Evolutionary conservation across 2,113 vertebrate species (phyloP).

Genomic region (Castor canadensis): DNA sequence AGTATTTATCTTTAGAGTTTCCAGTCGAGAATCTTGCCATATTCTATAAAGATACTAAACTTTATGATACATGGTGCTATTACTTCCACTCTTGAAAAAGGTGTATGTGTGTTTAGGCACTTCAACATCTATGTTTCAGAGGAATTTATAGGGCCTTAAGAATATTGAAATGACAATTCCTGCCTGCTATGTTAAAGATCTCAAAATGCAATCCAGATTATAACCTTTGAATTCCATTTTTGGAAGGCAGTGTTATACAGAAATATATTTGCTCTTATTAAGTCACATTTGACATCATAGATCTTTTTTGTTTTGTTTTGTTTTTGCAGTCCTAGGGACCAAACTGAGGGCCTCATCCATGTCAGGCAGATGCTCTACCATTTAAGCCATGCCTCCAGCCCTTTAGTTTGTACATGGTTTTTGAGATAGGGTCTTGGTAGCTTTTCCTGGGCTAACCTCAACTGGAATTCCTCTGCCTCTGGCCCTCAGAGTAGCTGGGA

Average conservation of each 20-base stretch:
- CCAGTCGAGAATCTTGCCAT: background rate
- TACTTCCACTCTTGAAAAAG: background rate
- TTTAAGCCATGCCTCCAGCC: no score
- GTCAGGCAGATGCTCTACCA: no score
- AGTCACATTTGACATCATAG: background rate
- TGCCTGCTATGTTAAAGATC: background rate
- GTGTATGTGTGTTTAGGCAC: background rate
- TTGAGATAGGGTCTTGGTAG: no score
- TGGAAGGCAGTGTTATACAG: background rate
- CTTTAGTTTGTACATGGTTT: no score
- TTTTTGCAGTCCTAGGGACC: no score
- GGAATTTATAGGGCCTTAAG: background rate
- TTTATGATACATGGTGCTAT: background rate
- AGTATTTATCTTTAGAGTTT: background rate
- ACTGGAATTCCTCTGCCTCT: no score
- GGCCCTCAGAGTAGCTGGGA: no score
- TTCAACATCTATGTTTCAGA: background rate
- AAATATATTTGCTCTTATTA: background rate
- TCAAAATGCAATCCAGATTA: background rate
- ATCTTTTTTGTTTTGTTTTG: background rate
- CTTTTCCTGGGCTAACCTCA: no score
- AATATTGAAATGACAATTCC: background rate
- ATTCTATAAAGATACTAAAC: background rate
- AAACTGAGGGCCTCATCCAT: no score
- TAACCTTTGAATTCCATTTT: background rate